Base-by-base conservation (phyloP, 2,797 vertebrate genomes). In the Micromesistius poutassou region DNA sequence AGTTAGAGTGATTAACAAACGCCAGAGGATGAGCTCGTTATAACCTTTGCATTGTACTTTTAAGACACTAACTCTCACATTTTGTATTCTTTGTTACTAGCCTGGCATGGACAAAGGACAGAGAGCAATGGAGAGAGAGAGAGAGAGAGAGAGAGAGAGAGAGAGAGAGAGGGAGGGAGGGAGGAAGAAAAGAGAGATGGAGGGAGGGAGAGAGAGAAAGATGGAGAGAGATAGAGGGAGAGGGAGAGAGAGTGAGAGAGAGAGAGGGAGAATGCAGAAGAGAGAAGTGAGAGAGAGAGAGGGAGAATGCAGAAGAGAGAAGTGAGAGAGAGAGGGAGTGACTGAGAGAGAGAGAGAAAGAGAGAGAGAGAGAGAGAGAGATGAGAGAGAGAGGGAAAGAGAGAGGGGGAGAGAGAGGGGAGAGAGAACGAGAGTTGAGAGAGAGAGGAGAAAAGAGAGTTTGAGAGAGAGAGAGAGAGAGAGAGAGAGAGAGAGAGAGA, bases 1-100 rank as follows among this genome's bases (percentile, higher is more conserved):
- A 79, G 81, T 84, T 81, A 72, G 74, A 80, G 80, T 86, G 8
- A 42, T 40, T 85, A 71, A 30, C 73, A 85, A 81, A 82, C 78
- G 82, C 84, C 77, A 73, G 77, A 79, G 75, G 82, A 82, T 4
- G 7, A 31, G 36, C n/a, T 62, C n/a, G 76, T 80, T 79, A 85
- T 80, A 84, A 79, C 73, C 74, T 75, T 77, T 79, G 78, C 84
- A 78, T n/a, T 66, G 55, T 73, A 82, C 83, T 83, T 82, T 25
- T 22, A 79, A 77, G 75, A 75, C 79, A 73, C 9, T 30, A 36
- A 36, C 74, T 84, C 76, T 79, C 76, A 86, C 30, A 83, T 80
- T 84, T 73, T 74, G 5, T 38, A 2, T 36, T n/a, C 14, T 42
- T 42, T 50, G 46, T 19, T 62, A 7, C 55, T 62, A 62, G 22